phyloP scores from a whole-genome alignment of 92 coral and sea anemone genomes.

The Virgularia gustaviana region DNA sequence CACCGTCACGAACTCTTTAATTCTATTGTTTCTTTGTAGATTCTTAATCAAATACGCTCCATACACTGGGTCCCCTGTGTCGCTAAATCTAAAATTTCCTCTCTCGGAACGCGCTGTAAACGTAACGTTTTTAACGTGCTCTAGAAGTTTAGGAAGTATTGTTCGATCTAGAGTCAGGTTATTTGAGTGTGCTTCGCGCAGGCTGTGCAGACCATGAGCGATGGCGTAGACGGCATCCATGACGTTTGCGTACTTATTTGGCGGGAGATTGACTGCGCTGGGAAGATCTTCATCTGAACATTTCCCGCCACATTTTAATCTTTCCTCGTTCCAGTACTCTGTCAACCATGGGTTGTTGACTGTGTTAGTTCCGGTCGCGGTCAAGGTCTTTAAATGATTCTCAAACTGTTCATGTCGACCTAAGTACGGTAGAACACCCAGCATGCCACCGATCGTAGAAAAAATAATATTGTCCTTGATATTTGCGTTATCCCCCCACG shows the following conservation, averaged over 20 bases:
- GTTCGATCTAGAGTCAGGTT: slow-evolving; percentile 25
- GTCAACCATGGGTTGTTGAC: slow-evolving; percentile 76
- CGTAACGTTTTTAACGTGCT: slow-evolving; percentile 59
- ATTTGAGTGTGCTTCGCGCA: slow-evolving; percentile 53
- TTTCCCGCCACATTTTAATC: background rate
- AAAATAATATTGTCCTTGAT: slow-evolving; percentile 54
- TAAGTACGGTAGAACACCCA: slow-evolving; percentile 77
- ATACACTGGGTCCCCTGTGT: slow-evolving; percentile 67
- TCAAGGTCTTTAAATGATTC: slow-evolving; percentile 50
- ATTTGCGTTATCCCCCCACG: slow-evolving; percentile 87
- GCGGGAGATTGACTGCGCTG: slow-evolving; percentile 61
- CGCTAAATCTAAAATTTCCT: slow-evolving; percentile 59
- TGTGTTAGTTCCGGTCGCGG: slow-evolving; percentile 54
- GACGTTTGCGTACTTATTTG: slow-evolving; percentile 90
- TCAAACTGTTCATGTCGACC: slow-evolving; percentile 60
- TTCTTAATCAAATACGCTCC: slow-evolving; percentile 86
- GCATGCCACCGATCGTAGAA: slow-evolving; percentile 77
- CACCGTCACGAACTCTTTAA: slow-evolving; percentile 64
- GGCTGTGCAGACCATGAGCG: slow-evolving; percentile 57
- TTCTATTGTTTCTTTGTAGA: slow-evolving; percentile 53
- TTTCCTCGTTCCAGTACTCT: slow-evolving; percentile 63
- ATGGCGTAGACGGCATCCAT: slow-evolving; percentile 94
- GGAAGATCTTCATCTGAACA: slow-evolving; percentile 53
- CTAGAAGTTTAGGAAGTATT: slow-evolving; percentile 56
- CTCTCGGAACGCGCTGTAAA: slow-evolving; percentile 72